phyloP scores from a whole-genome alignment of 2,888 invertebrate species.

The Liposcelis brunnea region DNA sequence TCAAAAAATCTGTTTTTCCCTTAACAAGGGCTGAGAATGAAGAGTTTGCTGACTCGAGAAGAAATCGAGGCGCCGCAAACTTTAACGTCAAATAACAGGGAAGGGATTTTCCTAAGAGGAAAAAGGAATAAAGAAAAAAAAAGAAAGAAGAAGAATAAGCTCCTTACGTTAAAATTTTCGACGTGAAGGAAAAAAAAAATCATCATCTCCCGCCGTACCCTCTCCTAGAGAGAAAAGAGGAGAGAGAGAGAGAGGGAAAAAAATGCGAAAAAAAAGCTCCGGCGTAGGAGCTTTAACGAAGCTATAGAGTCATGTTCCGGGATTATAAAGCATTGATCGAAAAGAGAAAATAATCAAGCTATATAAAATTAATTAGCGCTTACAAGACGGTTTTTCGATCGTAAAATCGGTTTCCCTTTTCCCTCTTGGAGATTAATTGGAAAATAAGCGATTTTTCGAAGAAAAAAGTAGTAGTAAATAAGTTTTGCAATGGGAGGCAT shows the following conservation, averaged over 20 bases:
- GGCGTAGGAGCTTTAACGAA: slow-evolving; percentile 10
- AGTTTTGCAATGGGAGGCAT: too few species aligned
- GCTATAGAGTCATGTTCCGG: slow-evolving; percentile 9
- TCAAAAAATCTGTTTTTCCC: too few species aligned
- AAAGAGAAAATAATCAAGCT: not conserved
- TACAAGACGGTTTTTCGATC: too few species aligned
- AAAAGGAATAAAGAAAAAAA: not conserved
- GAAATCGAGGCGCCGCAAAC: not conserved
- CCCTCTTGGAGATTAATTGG: not conserved
- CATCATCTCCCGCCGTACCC: not conserved
- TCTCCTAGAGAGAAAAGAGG: not conserved
- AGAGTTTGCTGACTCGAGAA: too few species aligned
- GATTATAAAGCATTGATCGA: slow-evolving; percentile 10
- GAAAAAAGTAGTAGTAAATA: too few species aligned
- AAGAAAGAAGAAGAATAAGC: too few species aligned
- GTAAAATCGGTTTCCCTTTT: slow-evolving; percentile 4
- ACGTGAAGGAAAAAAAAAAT: not conserved
- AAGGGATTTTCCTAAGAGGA: not conserved
- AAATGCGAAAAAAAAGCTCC: slow-evolving; percentile 14
- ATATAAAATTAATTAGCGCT: too few species aligned
- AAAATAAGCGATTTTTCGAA: slow-evolving; percentile 12
- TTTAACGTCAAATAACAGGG: not conserved
- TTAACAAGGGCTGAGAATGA: too few species aligned
- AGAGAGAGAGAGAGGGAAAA: too few species aligned
- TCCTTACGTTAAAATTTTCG: too few species aligned